A percentile compares a stretch with the other conserved stretches of the same genome.
phyloP scores from a whole-genome alignment of 1,140 invertebrate species.

The Hormaphis cornu region DNA sequence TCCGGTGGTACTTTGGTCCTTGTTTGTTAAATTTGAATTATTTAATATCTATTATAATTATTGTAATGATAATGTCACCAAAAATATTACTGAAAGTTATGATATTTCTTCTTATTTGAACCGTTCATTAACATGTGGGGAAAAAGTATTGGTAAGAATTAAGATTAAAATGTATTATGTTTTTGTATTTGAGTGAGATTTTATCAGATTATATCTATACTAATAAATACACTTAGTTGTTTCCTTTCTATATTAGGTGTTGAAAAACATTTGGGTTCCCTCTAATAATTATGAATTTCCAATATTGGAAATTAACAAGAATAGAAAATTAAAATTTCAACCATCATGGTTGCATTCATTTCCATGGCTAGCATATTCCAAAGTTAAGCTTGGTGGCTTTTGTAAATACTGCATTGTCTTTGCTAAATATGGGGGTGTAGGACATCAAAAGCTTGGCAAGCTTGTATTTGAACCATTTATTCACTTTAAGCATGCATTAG shows the following conservation, averaged over 20 bases:
- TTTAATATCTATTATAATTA: too few relatives aligned
- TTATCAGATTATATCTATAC: too few relatives aligned
- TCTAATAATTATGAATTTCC: not conserved
- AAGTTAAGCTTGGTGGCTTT: not conserved
- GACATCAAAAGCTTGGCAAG: not conserved
- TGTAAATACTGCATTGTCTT: slow-evolving; percentile 15
- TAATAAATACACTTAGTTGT: too few relatives aligned
- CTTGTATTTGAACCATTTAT: not conserved
- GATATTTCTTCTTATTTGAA: too few relatives aligned
- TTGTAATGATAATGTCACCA: too few relatives aligned
- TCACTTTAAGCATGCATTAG: not conserved
- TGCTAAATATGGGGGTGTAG: not conserved
- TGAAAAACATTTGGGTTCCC: not conserved
- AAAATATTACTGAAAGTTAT: too few relatives aligned
- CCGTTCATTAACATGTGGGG: too few relatives aligned
- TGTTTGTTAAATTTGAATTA: too few relatives aligned
- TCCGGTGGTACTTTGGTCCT: too few relatives aligned
- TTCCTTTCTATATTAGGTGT: not conserved
- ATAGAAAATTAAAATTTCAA: slow-evolving; percentile 17
- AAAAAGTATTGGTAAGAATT: too few relatives aligned
- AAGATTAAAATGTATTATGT: too few relatives aligned
- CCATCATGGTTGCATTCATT: not conserved
- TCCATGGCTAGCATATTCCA: not conserved
- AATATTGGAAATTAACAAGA: not conserved
- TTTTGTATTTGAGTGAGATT: too few relatives aligned